Percentiles rank a stretch among this genome's conserved stretches.
Conservation (phyloP, 1,140 invertebrate species). For the Zaprionus tsacasi region DNA sequence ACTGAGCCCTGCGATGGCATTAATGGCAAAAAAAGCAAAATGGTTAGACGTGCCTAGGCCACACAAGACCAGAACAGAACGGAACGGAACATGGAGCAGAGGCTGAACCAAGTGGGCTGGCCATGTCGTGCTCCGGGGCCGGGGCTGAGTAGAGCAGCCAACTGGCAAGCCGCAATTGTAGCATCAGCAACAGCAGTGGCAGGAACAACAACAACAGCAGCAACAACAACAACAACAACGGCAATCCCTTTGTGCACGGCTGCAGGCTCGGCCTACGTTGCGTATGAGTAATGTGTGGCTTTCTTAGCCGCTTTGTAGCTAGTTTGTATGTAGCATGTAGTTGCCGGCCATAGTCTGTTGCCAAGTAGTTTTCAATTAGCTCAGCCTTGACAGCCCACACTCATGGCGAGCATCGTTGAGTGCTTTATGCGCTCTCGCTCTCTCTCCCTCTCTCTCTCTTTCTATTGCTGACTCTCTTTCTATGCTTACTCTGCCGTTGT, state of each 20-base stretch:
- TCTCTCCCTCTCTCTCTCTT: neutral
- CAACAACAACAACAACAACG: conserved; percentile 3
- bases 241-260: conserved; percentile 39
- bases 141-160: conserved; percentile 29
- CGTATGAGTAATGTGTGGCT: conserved; percentile 78
- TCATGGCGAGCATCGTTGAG: conserved; percentile 42
- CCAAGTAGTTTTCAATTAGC: conserved; percentile 79
- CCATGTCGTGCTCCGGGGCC: neutral
- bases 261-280: conserved; percentile 50
- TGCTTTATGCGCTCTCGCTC: conserved; percentile 29
- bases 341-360: conserved; percentile 28
- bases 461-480: neutral
- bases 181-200: conserved; percentile 16
- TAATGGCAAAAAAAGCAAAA: conserved; percentile 70
- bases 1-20: conserved; percentile 64
- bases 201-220: neutral
- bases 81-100: conserved; percentile 13
- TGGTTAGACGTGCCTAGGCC: conserved; percentile 62
- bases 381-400: conserved; percentile 44
- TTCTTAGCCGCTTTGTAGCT: conserved; percentile 49
- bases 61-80: conserved; percentile 15
- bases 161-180: conserved; percentile 39
- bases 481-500: conserved; percentile 22
- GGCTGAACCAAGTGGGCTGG: conserved; percentile 1
- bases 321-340: conserved; percentile 46